Evolutionary conservation across 2,888 invertebrate genomes (phyloP), one percentile per base, ranked within the genome.

Genomic region (Furcula furcula): DNA sequence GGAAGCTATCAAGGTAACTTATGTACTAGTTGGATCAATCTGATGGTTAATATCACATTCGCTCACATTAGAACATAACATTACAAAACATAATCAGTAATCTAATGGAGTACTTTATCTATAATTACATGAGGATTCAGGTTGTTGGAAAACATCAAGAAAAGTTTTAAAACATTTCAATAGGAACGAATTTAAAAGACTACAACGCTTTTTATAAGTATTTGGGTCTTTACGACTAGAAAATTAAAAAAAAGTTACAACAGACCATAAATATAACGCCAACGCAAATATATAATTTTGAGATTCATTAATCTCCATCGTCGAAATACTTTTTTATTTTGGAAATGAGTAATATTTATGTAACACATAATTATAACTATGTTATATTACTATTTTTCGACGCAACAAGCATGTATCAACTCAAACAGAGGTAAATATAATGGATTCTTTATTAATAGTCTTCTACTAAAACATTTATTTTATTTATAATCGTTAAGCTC

Each of bases 351-450:
- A 55, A 64, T 57, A 45, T 66, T 55, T 56, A 18, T 9, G 72
- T 75, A 70, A 73, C 56, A 57, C 63, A 63, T 65, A 59, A 43
- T 64, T 75, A 76, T 72, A 78, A 76, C 75, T 82, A 82, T 79
- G 71, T 72, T 68, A 75, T 75, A 76, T 53, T 58, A 59, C 70
- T 56, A 52, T 45, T 65, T 66, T 72, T 75, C 55, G 74, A 77
- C 67, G 76, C 77, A 87, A 85, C 83, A 87, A 86, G 87, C 86
- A 76, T 77, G 72, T 71, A 58, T 74, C 61, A 85, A 84, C 80
- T 81, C 58, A 84, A 87, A 87, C 85, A 78, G 73, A 75, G 80
- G 85, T 86, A 86, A 86, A 86, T 86, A 86, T 73, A 77, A 70
- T 67, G 69, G 73, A 64, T 71, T 76, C 72, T 76, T 68, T 79